Evolutionary conservation across 92 coral and sea anemone species (phyloP), one percentile per base, ranked within the genome.

Genomic region (Plumapathes pennacea): DNA sequence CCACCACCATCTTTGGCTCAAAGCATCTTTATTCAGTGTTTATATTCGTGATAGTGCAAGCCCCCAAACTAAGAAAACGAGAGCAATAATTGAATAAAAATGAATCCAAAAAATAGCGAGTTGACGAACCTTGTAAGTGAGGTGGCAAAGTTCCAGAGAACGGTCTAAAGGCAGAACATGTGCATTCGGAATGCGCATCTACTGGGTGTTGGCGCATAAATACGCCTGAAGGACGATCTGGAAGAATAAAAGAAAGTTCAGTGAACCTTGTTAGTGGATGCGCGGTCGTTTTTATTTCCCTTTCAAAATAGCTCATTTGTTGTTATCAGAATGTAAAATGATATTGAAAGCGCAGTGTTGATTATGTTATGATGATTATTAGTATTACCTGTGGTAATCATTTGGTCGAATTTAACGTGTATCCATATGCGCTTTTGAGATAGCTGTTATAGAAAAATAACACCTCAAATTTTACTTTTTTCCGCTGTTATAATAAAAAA

Each of bases 121-220:
- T 55, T 37, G 44, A 51, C 63, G 52, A 37, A 71, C 65, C 74
- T 71, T 72, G 95, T 44, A 78, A 47, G 80, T 66, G 95, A 46
- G 76, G 79, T 20, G 95, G 83, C 46, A 78, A 25, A 38, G 39
- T 52, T 43, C 79, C 85, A 12, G 78, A 38, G 68, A 92, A 92
- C 5, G 98, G 98, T 2, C 90, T 84, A 53, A 92, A 92, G 23
- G 98, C 98, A 7, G 98, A 88, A 44, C 98, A 92, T 25, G 98
- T 86, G 38, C 98, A 92, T 47, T 92, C 86, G 27, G 84, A 65
- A 44, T 78, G 95, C 32, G 76, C 50, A 0, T 87, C 89, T 26
- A 67, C 73, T 5, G 80, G 58, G 14, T 80, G 72, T 5, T 64
- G 47, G 12, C 72, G 71, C 30, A 79, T 55, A 54, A 57, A 72